Conservation (phyloP, 2,113 vertebrate genomes). For the Forbesichthys agassizii region DNA sequence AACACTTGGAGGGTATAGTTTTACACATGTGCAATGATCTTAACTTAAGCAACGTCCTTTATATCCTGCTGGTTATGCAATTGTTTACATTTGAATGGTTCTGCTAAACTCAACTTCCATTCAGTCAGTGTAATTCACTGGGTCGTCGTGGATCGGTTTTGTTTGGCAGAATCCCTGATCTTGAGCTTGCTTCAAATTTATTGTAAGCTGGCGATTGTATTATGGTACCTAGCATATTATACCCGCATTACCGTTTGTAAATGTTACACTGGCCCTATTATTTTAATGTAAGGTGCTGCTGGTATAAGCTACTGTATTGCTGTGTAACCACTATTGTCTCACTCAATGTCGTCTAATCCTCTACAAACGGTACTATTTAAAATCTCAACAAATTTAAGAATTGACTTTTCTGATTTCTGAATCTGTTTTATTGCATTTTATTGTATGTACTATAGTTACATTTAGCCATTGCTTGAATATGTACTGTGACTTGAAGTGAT, state of each 20-base stretch:
- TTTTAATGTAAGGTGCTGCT: constrained; percentile 30
- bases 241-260: constrained; percentile 17
- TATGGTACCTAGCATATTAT: constrained; percentile 9
- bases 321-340: neutral
- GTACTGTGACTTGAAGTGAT: constrained; percentile 6
- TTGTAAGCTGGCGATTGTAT: constrained; percentile 32
- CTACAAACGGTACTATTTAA: neutral
- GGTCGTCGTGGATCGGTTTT: constrained; percentile 12
- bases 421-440: neutral
- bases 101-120: constrained; percentile 22
- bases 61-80: constrained; percentile 30
- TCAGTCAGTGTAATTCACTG: constrained; percentile 13
- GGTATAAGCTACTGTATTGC: constrained; percentile 22
- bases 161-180: constrained; percentile 14
- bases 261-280: constrained; percentile 12
- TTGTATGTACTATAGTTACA: constrained; percentile 7
- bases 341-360: constrained; percentile 16
- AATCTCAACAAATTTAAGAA: neutral
- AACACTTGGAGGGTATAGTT: neutral
- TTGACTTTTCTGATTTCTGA: neutral
- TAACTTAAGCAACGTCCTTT: constrained; percentile 28
- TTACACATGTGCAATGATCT: constrained; percentile 65
- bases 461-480: neutral
- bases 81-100: constrained; percentile 54
- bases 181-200: constrained; percentile 21